phyloP scores from a whole-genome alignment of 2,888 invertebrate genomes.

The Drosophila setosimentum region DNA sequence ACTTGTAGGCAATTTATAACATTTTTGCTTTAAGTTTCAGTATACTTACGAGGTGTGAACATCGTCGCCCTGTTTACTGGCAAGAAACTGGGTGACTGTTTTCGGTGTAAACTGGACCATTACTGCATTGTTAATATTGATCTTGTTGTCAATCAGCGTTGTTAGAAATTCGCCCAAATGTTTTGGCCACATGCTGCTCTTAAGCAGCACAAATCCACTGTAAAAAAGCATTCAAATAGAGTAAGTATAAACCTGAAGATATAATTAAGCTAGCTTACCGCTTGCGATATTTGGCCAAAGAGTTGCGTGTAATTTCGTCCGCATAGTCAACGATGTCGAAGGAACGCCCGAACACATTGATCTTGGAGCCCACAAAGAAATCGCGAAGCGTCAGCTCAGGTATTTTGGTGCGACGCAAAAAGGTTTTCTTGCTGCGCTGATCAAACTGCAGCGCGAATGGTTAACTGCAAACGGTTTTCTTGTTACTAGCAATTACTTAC shows the following conservation, averaged over 20 bases:
- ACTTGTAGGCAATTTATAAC: not conserved
- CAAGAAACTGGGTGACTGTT: constrained; percentile 89
- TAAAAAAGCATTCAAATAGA: not conserved
- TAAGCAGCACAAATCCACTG: constrained; percentile 92
- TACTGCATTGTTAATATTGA: constrained; percentile 89
- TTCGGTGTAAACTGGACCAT: constrained; percentile 89
- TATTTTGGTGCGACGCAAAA: constrained; percentile 88
- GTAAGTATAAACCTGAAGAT: not conserved
- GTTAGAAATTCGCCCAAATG: constrained; percentile 91
- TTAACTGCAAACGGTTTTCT: not conserved
- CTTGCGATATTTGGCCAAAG: constrained; percentile 87
- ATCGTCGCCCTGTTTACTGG: constrained; percentile 86
- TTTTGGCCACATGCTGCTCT: constrained; percentile 89
- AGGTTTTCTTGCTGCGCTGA: constrained; percentile 88
- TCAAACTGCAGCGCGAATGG: constrained; percentile 86
- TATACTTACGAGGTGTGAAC: constrained; percentile 88
- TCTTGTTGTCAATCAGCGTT: constrained; percentile 87
- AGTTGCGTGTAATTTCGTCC: constrained; percentile 88
- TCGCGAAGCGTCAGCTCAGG: constrained; percentile 88
- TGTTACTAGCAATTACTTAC: constrained; percentile 84
- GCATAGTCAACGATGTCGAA: constrained; percentile 91
- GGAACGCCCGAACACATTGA: constrained; percentile 90
- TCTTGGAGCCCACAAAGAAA: constrained; percentile 90
- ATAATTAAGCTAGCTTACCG: constrained; percentile 86
- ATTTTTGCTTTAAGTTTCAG: too few species aligned